Base-by-base conservation (phyloP, 2,113 vertebrate species). In the Pluvianellus socialis region DNA sequence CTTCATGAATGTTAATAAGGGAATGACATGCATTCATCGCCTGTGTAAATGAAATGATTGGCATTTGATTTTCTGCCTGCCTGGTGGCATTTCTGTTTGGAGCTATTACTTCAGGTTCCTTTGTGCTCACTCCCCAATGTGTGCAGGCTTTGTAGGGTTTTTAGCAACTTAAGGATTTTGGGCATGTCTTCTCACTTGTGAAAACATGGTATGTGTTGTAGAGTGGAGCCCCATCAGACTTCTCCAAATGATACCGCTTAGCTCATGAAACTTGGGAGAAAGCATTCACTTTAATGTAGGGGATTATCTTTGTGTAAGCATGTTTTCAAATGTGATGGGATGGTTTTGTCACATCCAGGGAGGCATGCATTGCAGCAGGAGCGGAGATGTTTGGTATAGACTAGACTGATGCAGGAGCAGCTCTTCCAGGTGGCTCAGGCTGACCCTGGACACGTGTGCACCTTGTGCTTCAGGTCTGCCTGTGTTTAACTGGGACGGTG, bases 171-270 rank as follows among this genome's bases (percentile, higher is more conserved):
- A 45, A 66, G 30, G 32, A 35, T 91, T 95, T 87, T 2, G 13
- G 45, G 20, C n/a, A 22, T 90, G 97, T 94, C 79, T 91, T 95
- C 70, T 97, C 94, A 96, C 80, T 95, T 98, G 96, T 97, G 95
- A 85, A 97, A 97, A 94, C 72, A 95, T 5, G 15, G 8, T 40
- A 33, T 74, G 33, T 2, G 2, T 38, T 82, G 14, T 12, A 21
- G 76, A 70, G 71, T 7, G 22, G 52, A 77, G 52, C 75, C 71
- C 79, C 27, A 40, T 58, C 73, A n/a, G 9, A 89, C 44, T 81
- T 86, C 3, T n/a, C 44, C 14, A 49, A 63, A 67, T 6, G 32
- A 23, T 79, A 70, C 50, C 47, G n/a, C 70, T 91, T 44, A 73
- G 77, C 45, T 24, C 45, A 5, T 55, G 44, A 88, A 88, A 81